A percentile compares a stretch with the other conserved stretches of the same genome.
Conservation (phyloP, 2,888 invertebrate species). For the Diaperis boleti region DNA sequence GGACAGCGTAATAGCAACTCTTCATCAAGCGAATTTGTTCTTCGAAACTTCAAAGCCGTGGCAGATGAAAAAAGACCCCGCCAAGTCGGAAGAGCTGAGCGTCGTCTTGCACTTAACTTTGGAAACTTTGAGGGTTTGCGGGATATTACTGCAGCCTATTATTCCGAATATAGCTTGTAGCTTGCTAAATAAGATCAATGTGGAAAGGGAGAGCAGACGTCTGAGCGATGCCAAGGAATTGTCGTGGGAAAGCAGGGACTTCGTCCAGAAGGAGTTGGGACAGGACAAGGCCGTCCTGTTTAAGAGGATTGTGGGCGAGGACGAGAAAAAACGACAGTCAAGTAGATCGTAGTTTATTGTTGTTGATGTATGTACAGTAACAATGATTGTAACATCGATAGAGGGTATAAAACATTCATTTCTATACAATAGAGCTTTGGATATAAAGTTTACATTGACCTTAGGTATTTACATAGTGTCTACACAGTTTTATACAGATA, state of each 20-base stretch:
- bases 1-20: constrained; percentile 79
- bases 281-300: constrained; percentile 57
- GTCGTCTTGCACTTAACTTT: constrained; percentile 85
- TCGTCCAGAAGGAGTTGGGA: constrained; percentile 50
- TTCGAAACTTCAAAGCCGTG: constrained; percentile 91
- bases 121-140: constrained; percentile 85
- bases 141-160: constrained; percentile 87
- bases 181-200: constrained; percentile 78
- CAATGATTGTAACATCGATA: constrained; percentile 49
- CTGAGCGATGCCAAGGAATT: constrained; percentile 67
- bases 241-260: constrained; percentile 54
- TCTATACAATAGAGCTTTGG: constrained; percentile 45
- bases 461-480: constrained; percentile 46
- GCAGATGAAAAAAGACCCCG: constrained; percentile 78
- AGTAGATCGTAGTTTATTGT: constrained; percentile 32
- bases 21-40: constrained; percentile 87
- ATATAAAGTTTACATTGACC: constrained; percentile 45
- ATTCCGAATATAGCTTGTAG: constrained; percentile 79
- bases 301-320: constrained; percentile 56
- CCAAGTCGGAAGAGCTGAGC: constrained; percentile 72
- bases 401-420: constrained; percentile 59
- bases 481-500: constrained; percentile 37
- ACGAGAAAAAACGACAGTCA: constrained; percentile 38
- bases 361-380: constrained; percentile 47
- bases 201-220: constrained; percentile 65